These are phyloP conservation scores for Hemicrepidius hirtus DNA, from an alignment of 2,888 invertebrate species.

Conservation along the genomic window DNA sequence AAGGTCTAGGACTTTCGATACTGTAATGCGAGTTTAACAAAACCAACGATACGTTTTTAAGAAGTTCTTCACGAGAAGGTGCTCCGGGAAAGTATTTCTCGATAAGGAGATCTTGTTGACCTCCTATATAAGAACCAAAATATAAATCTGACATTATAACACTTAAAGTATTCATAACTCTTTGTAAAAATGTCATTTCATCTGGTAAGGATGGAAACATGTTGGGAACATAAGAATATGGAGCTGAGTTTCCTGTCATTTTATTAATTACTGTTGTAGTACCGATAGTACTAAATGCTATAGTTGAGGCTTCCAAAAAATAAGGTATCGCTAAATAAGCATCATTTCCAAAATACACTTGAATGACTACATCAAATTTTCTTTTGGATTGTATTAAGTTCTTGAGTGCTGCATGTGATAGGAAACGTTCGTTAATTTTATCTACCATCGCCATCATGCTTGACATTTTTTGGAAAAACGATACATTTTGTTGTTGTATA, in stretches of 20 bases:
- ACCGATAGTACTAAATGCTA: slow-evolving; percentile 62
- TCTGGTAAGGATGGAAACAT: slow-evolving; percentile 45
- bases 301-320: slow-evolving; percentile 64
- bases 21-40: slow-evolving; percentile 71
- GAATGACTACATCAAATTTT: slow-evolving; percentile 62
- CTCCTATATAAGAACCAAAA: neutral
- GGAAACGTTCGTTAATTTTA: too few relatives aligned
- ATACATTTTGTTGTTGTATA: too few relatives aligned
- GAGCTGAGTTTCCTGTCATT: slow-evolving; percentile 63
- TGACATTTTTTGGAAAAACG: too few relatives aligned
- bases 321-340: slow-evolving; percentile 65
- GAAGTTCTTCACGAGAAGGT: slow-evolving; percentile 53
- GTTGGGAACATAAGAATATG: slow-evolving; percentile 59
- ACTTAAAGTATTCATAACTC: slow-evolving; percentile 59
- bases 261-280: slow-evolving; percentile 58
- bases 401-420: too few relatives aligned
- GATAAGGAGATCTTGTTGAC: slow-evolving; percentile 24
- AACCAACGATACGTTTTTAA: slow-evolving; percentile 56
- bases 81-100: slow-evolving; percentile 56
- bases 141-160: neutral
- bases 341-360: slow-evolving; percentile 62
- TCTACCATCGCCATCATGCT: neutral
- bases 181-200: slow-evolving; percentile 62
- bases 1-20: slow-evolving; percentile 72
- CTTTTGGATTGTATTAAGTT: slow-evolving; percentile 38